phyloP scores from a whole-genome alignment of 92 coral and sea anemone genomes.

The Phenganax stokvisi region DNA sequence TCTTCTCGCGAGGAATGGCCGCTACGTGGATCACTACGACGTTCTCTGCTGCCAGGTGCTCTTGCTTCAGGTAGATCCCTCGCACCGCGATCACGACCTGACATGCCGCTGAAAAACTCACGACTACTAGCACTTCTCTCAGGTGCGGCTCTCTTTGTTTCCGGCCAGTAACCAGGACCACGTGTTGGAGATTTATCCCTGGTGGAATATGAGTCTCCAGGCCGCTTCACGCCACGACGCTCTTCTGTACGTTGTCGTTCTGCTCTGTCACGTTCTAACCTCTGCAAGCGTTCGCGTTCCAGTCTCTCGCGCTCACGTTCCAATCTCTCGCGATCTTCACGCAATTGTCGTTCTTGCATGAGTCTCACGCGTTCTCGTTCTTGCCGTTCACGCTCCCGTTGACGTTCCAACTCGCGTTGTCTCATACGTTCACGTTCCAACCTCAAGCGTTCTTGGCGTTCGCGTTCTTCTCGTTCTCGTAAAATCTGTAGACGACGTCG shows the following conservation, averaged over 20 bases:
- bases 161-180: slow-evolving; percentile 92
- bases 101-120: slow-evolving; percentile 69
- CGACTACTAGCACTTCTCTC: slow-evolving; percentile 59
- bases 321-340: slow-evolving; percentile 82
- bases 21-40: slow-evolving; percentile 56
- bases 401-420: slow-evolving; percentile 77
- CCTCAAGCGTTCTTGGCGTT: slow-evolving; percentile 83
- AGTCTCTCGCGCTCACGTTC: slow-evolving; percentile 79
- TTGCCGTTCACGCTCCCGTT: slow-evolving; percentile 61
- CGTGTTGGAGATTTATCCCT: slow-evolving; percentile 62
- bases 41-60: slow-evolving; percentile 49
- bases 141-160: slow-evolving; percentile 79
- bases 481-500: slow-evolving; percentile 70
- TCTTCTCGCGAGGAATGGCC: slow-evolving; percentile 42
- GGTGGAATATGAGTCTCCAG: slow-evolving; percentile 67
- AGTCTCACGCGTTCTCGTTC: slow-evolving; percentile 61
- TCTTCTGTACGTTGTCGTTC: slow-evolving; percentile 72
- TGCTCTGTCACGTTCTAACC: slow-evolving; percentile 67
- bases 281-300: slow-evolving; percentile 78
- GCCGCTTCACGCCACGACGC: slow-evolving; percentile 78
- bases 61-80: slow-evolving; percentile 29
- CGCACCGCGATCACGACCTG: slow-evolving; percentile 51
- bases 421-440: slow-evolving; percentile 84
- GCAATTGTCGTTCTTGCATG: slow-evolving; percentile 80
- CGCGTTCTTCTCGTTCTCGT: slow-evolving; percentile 88